phyloP scores from a whole-genome alignment of 1,140 invertebrate species.

The Drosophila varians region DNA sequence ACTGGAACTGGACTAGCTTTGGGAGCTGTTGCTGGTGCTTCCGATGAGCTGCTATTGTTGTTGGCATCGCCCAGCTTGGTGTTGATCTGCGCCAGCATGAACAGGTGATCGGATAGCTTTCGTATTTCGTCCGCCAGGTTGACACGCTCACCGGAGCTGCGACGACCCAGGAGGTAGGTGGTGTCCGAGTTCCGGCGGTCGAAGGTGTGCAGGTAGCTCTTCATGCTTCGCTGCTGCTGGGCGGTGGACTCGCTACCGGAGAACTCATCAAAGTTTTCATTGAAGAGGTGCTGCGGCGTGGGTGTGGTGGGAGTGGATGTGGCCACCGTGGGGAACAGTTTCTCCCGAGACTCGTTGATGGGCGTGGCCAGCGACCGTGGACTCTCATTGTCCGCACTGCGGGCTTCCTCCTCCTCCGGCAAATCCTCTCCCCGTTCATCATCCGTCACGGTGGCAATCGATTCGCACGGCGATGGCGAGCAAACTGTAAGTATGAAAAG shows the following conservation, averaged over 20 bases:
- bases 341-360: slow-evolving; percentile 78
- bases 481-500: slow-evolving; percentile 84
- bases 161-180: slow-evolving; percentile 85
- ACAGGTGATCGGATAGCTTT: slow-evolving; percentile 90
- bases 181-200: slow-evolving; percentile 91
- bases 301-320: slow-evolving; percentile 57
- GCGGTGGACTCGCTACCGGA: slow-evolving; percentile 60
- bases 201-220: slow-evolving; percentile 84
- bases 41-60: slow-evolving; percentile 23
- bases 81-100: slow-evolving; percentile 88
- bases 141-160: slow-evolving; percentile 84
- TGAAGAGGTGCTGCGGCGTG: slow-evolving; percentile 75
- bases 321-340: slow-evolving; percentile 59
- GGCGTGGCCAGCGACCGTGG: slow-evolving; percentile 67
- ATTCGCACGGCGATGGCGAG: slow-evolving; percentile 90
- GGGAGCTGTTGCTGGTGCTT: neutral
- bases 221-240: slow-evolving; percentile 74
- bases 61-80: slow-evolving; percentile 86
- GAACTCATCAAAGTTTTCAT: slow-evolving; percentile 73
- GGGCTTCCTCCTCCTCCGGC: slow-evolving; percentile 45
- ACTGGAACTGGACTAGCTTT: neutral
- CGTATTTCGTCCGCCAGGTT: slow-evolving; percentile 92
- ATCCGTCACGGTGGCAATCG: slow-evolving; percentile 87
- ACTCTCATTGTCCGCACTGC: slow-evolving; percentile 56
- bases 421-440: slow-evolving; percentile 82